Percentiles rank a stretch among this genome's conserved stretches.
Evolutionary conservation across 2,113 vertebrate species (phyloP).

Genomic region (Camelus bactrianus): DNA sequence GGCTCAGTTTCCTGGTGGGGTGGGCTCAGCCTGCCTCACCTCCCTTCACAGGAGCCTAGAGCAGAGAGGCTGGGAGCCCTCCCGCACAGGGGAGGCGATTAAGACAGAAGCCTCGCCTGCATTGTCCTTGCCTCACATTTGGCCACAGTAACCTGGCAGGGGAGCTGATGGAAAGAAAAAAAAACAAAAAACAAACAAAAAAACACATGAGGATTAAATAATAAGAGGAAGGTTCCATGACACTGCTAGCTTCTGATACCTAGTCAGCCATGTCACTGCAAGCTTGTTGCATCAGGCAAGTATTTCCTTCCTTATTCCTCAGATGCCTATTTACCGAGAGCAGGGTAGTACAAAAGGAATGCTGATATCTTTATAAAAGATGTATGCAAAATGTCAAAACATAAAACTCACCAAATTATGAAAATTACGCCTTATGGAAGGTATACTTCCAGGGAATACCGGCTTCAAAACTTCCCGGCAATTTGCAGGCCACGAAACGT

Average conservation of each 20-base stretch:
- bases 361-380: neutral
- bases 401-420: conserved; percentile 94
- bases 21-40: conserved; percentile 67
- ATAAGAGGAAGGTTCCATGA: neutral
- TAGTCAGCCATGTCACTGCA: neutral
- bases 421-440: conserved; percentile 94
- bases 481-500: conserved; percentile 92
- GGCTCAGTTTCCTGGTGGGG: conserved; percentile 86
- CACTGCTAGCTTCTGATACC: neutral
- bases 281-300: neutral
- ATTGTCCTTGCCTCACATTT: conserved; percentile 69
- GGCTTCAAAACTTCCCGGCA: conserved; percentile 94
- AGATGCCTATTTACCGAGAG: neutral
- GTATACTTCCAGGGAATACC: conserved; percentile 92
- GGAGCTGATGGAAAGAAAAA: conserved; percentile 49
- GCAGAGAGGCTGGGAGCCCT: conserved; percentile 37
- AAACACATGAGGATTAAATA: neutral
- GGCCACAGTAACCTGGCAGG: neutral
- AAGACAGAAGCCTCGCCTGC: conserved; percentile 65
- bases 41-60: conserved; percentile 86
- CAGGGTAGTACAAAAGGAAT: neutral
- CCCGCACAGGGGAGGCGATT: conserved; percentile 21
- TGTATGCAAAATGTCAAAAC: neutral
- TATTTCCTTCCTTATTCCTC: neutral
- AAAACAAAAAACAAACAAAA: neutral